Base-by-base conservation (phyloP, 2,113 vertebrate genomes). In the Synchiropus splendidus region DNA sequence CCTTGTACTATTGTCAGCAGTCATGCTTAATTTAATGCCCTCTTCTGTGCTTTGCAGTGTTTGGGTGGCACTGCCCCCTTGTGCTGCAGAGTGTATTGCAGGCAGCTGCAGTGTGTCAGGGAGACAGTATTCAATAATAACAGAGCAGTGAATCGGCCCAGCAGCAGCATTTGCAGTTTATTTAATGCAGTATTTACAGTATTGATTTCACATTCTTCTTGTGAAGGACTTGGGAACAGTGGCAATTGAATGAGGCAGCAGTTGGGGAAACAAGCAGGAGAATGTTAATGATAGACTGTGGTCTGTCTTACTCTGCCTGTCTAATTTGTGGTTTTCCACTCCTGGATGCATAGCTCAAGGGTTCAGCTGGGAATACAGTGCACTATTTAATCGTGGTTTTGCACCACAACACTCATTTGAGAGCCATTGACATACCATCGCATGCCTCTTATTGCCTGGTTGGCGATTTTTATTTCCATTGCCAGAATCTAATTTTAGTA, bases 41-140 rank as follows among this genome's bases (percentile, higher is more conserved):
- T 78, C 54, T 52, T 52, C 67, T 57, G 45, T 70, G 58, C 49
- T 21, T 64, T 63, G 69, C 49, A 51, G 58, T 37, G 45, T 75
- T 57, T 77, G 66, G 70, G 67, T 64, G 63, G 56, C 61, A 75
- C 75, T 82, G 83, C 83, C 81, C 80, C 71, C 83, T 82, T 74
- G 79, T 84, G 83, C 57, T 54, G 27, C 59, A 80, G 71, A 70
- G 57, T 60, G 67, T 75, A 82, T 78, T 70, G 67, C 78, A 79
- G 52, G 61, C 15, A 31, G 37, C 30, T 56, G 34, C 49, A 12
- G 57, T 33, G 57, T 48, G 58, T 70, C 54, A 58, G 48, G 31
- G 18, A 53, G 64, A 45, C 43, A 43, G 37, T 50, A 51, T 57
- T 45, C 33, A 50, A 38, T 42, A 36, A 39, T 48, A 49, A 33